phyloP scores from a whole-genome alignment of 2,113 vertebrate species.

The Agapornis roseicollis region DNA sequence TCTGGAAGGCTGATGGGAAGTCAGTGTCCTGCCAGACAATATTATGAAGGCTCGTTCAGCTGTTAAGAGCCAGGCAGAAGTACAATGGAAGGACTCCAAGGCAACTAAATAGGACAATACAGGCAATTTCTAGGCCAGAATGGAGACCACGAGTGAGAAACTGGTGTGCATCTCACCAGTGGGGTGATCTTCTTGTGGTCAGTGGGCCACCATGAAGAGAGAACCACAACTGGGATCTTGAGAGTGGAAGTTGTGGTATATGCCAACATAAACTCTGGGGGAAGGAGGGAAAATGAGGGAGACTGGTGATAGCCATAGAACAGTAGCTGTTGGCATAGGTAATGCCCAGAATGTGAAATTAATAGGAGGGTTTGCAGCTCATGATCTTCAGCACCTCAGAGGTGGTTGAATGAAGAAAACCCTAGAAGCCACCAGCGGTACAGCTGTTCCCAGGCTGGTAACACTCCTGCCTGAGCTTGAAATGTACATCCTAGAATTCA shows the following conservation, averaged over 20 bases:
- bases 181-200: background rate
- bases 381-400: background rate
- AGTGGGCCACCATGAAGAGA: background rate
- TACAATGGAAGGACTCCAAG: background rate
- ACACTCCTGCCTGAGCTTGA: background rate
- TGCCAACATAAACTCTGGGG: accelerated
- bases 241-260: background rate
- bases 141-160: background rate
- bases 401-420: background rate
- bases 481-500: background rate
- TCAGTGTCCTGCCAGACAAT: background rate
- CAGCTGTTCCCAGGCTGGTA: background rate
- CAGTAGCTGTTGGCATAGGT: background rate
- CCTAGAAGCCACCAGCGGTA: background rate
- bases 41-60: background rate
- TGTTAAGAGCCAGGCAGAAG: background rate
- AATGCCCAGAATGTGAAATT: background rate
- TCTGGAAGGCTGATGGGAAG: conserved; percentile 23
- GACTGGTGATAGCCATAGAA: background rate
- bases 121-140: background rate
- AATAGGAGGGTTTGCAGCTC: background rate
- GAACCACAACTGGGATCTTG: background rate
- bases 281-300: background rate
- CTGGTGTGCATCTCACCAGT: background rate
- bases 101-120: background rate